Conservation (phyloP, 2,888 invertebrate species). For the Hemithea aestivaria region DNA sequence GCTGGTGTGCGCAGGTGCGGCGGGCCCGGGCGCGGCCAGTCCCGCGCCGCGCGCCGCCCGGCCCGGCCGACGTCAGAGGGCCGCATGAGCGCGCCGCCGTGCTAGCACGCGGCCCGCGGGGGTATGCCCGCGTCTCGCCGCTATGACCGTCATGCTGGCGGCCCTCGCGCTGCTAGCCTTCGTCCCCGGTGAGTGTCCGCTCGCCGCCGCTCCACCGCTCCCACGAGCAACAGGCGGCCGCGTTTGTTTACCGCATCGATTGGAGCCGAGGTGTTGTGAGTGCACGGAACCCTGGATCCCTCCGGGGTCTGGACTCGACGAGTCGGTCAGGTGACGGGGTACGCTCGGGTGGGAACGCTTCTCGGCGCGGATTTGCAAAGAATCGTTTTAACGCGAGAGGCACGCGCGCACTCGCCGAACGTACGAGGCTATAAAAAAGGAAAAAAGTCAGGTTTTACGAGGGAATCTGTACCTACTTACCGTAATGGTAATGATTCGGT, state of each 20-base stretch:
- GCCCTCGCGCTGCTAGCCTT: conserved; percentile 71
- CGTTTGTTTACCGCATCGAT: conserved; percentile 58
- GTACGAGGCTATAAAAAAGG: conserved; percentile 50
- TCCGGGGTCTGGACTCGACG: conserved; percentile 9
- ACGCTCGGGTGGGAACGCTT: conserved; percentile 22
- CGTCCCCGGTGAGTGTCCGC: conserved; percentile 68
- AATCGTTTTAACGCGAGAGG: conserved; percentile 25
- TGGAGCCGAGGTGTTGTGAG: conserved; percentile 68
- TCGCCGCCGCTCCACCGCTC: conserved; percentile 7
- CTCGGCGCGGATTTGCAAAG: conserved; percentile 7
- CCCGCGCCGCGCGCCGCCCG: conserved; percentile 71
- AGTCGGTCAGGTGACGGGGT: conserved; percentile 46
- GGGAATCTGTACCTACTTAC: conserved; percentile 47
- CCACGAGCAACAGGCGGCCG: conserved; percentile 64
- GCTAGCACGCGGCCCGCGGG: conserved; percentile 76
- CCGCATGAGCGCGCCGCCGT: conserved; percentile 73
- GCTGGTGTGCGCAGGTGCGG: conserved; percentile 55
- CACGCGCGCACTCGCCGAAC: conserved; percentile 29
- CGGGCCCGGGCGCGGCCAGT: conserved; percentile 43
- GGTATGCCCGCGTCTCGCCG: conserved; percentile 76
- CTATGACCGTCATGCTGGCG: conserved; percentile 69
- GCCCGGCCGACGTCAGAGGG: conserved; percentile 57
- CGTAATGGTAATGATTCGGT: conserved; percentile 47
- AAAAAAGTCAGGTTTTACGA: conserved; percentile 51
- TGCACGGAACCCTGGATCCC: conserved; percentile 34